Conservation (phyloP, 2,113 vertebrate genomes). For the Tachysurus vachellii region DNA sequence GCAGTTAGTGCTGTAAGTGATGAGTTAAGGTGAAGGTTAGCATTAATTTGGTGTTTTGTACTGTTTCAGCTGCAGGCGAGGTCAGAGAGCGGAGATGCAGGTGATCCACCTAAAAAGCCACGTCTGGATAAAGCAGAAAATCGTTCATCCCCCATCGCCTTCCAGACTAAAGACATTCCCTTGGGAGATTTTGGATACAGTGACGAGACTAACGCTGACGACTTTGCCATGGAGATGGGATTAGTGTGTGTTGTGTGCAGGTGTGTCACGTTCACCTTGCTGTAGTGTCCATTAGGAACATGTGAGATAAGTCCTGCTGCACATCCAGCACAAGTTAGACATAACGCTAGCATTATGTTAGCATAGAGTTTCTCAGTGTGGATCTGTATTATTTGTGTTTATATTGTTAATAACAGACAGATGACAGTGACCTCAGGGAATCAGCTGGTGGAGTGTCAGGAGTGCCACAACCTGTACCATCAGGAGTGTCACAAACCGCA, state of each 20-base stretch:
- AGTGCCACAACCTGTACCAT: constrained; percentile 98
- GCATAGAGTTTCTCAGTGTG: too few relatives aligned
- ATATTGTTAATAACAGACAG: constrained; percentile 75
- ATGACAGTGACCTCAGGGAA: constrained; percentile 97
- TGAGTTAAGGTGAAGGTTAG: neutral
- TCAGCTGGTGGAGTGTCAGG: constrained; percentile 96
- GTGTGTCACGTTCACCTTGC: constrained; percentile 63
- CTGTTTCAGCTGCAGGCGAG: constrained; percentile 71
- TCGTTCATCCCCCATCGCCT: constrained; percentile 86
- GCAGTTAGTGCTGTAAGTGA: neutral
- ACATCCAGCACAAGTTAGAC: neutral
- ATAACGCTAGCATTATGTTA: neutral
- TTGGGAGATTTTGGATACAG: constrained; percentile 87
- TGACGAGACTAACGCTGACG: constrained; percentile 95
- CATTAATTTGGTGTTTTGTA: constrained; percentile 20
- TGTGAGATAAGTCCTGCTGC: neutral
- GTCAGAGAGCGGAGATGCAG: constrained; percentile 77
- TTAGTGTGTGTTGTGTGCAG: constrained; percentile 95
- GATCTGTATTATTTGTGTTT: neutral
- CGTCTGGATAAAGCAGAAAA: constrained; percentile 88
- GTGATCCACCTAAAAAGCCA: constrained; percentile 87
- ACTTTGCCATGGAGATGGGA: constrained; percentile 99
- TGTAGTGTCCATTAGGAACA: neutral
- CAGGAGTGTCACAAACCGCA: constrained; percentile 98
- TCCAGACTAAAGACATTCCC: constrained; percentile 83